Base-by-base conservation (phyloP, 92 coral and sea anemone species). In the Actinernus sp. region DNA sequence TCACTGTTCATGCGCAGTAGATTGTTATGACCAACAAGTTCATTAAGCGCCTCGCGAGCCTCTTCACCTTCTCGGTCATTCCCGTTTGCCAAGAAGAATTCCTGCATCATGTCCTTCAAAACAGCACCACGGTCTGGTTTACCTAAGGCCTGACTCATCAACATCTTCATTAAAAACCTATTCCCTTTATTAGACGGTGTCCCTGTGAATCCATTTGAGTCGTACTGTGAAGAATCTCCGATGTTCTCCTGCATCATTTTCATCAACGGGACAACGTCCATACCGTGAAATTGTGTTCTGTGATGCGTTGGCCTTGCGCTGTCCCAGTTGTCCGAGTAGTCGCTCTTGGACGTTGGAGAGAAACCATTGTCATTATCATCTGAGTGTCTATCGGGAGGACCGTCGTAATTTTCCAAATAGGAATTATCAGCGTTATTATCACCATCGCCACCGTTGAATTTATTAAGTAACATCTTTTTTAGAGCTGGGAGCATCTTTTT, bases 101-200 rank as follows among this genome's bases (percentile, higher is more conserved):
- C 97, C 34, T 90, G 92, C 74, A 82, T 61, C 97, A 90, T 90
- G 69, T 90, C 97, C 28, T 84, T 78, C 74, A 90, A 60, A 47
- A 90, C 97, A 8, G 89, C 41, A 53, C 85, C 81, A 29, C 89
- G 73, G 59, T 90, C 97, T 4, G 97, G 82, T 63, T 82, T 61
- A 31, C 92, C 97, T 12, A 90, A 24, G n/a, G 88, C 73, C 32
- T 90, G 97, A 31, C 48, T 68, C 14, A 90, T 50, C 31, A 90
- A 71, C 52, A 81, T 78, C 68, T 70, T 89, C 30, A 85, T 63
- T 13, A 86, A 57, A 17, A 37, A 67, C 32, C 49, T 59, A 24
- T 18, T 47, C 17, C 66, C 76, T 22, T 82, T 68, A 38, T 55
- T 67, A 3, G 89, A 41, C 11, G 79, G 78, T 20, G 59, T 28